phyloP scores from a whole-genome alignment of 2,797 vertebrate species.

The Molossus alvarezi region DNA sequence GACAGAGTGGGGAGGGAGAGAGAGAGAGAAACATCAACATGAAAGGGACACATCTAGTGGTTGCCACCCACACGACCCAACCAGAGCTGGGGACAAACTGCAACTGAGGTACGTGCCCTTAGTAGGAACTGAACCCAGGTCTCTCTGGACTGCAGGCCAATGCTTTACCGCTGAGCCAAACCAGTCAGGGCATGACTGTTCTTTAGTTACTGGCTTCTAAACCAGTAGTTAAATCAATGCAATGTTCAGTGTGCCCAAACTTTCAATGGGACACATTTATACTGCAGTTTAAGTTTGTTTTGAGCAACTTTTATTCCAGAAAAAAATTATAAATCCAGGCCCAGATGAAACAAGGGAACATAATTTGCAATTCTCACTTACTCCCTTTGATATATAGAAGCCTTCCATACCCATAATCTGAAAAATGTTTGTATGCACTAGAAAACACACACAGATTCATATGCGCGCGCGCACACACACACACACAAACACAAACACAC shows the following conservation, averaged over 20 bases:
- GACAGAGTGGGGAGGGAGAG: too few relatives aligned
- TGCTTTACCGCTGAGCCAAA: too few relatives aligned
- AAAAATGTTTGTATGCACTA: conserved; percentile 30
- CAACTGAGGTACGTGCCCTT: too few relatives aligned
- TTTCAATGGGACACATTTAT: not conserved
- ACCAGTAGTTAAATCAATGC: conserved; percentile 12
- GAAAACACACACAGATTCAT: not conserved
- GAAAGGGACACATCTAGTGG: too few relatives aligned
- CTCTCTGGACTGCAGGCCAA: too few relatives aligned
- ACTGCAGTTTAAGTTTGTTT: conserved; percentile 46
- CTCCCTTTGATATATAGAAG: not conserved
- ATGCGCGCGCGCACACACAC: not conserved
- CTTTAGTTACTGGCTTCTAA: conserved; percentile 10
- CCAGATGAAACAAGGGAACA: not conserved
- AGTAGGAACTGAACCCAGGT: too few relatives aligned
- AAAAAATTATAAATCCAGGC: conserved; percentile 5
- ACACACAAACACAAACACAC: not conserved
- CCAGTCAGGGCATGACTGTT: not conserved
- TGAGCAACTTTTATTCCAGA: not conserved
- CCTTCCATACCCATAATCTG: not conserved
- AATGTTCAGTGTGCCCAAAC: not conserved
- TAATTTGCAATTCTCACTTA: not conserved
- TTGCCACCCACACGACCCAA: too few relatives aligned
- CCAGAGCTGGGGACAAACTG: too few relatives aligned
- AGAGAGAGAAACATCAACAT: too few relatives aligned